Conservation (phyloP, 2,797 vertebrate species). For the Cuniculus paca region DNA sequence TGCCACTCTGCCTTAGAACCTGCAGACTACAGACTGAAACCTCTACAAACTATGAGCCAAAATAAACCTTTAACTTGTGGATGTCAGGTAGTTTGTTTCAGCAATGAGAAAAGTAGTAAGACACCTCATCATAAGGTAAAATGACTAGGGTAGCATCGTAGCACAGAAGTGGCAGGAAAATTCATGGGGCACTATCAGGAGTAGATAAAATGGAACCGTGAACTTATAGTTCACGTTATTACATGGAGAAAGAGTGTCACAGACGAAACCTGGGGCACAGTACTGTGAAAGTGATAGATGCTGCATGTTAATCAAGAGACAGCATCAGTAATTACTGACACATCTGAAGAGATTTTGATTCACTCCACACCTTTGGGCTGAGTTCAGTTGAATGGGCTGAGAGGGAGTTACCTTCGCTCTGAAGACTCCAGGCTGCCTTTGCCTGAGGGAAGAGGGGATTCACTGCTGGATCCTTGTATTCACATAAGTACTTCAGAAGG, state of each 20-base stretch:
- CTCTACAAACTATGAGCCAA: not conserved
- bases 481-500: not conserved
- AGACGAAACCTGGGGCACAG: not conserved
- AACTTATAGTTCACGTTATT: not conserved
- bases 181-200: not conserved
- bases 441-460: not conserved
- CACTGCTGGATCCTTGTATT: not conserved
- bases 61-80: not conserved
- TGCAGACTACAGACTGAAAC: not conserved
- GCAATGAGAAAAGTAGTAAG: not conserved
- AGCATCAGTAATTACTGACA: not conserved
- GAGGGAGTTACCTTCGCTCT: not conserved
- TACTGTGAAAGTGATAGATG: not conserved
- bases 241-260: not conserved
- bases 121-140: not conserved
- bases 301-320: not conserved
- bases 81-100: not conserved
- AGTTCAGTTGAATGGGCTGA: not conserved
- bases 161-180: not conserved
- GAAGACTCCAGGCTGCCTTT: not conserved
- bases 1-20: not conserved
- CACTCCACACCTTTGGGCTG: not conserved
- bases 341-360: not conserved
- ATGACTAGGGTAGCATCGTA: not conserved
- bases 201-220: not conserved